Percentiles rank a stretch among this genome's conserved stretches.
These are phyloP conservation scores for Phyllostomus hastatus DNA, from an alignment of 2,113 vertebrate genomes.

Conservation along the genomic window DNA sequence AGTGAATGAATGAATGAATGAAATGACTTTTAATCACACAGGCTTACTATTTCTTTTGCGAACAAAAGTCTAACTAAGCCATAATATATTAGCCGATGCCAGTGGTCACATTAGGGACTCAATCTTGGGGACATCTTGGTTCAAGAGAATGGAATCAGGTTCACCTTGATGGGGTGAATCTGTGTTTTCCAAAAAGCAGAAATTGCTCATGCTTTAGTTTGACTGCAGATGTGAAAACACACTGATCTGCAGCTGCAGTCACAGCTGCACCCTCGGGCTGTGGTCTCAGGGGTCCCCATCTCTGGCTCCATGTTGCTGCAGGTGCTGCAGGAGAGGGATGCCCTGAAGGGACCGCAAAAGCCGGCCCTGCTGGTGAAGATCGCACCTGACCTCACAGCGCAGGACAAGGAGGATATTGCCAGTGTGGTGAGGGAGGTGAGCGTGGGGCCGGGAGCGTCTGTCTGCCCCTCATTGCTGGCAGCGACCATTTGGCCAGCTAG, in stretches of 20 bases:
- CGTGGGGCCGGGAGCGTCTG: fast-evolving
- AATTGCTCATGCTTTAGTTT: neutral
- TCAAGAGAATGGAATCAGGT: neutral
- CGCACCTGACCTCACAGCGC: conserved; percentile 89
- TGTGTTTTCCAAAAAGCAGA: neutral
- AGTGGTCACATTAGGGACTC: neutral
- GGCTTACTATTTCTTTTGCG: neutral
- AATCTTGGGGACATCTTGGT: neutral
- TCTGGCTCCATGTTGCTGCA: conserved; percentile 61
- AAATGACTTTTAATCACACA: neutral
- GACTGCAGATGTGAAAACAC: neutral
- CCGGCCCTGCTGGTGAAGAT: conserved; percentile 95
- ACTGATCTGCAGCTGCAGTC: neutral
- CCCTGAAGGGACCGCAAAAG: conserved; percentile 77
- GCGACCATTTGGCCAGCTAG: neutral
- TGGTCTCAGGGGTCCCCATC: neutral
- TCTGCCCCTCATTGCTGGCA: neutral
- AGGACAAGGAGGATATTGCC: conserved; percentile 93
- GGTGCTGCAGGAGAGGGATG: conserved; percentile 90
- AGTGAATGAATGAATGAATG: neutral
- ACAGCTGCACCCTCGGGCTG: neutral
- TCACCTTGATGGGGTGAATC: neutral
- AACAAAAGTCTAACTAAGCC: neutral
- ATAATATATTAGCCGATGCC: neutral
- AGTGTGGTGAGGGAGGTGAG: conserved; percentile 89